These are phyloP conservation scores for Spheniscus humboldti DNA, from an alignment of 2,797 vertebrate species.

Conservation along the genomic window DNA sequence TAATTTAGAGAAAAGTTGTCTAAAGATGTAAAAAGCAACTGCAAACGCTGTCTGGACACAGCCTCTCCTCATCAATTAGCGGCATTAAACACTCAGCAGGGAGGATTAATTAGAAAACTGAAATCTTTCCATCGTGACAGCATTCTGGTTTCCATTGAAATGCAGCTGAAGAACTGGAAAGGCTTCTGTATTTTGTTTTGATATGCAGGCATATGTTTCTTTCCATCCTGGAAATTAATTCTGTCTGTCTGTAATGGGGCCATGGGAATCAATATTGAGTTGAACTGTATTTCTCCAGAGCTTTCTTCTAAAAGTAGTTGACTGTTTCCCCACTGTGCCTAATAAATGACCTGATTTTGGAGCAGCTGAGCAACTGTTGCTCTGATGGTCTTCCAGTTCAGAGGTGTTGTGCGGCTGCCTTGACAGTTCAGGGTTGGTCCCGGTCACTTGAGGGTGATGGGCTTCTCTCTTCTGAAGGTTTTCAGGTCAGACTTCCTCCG, in stretches of 20 bases:
- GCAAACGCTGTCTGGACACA: not conserved
- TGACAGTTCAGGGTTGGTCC: not conserved
- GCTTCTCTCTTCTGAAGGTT: not conserved
- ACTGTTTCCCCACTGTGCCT: conserved; percentile 4
- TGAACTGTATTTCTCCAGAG: conserved; percentile 22
- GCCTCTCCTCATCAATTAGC: conserved; percentile 21
- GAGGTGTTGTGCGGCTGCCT: not conserved
- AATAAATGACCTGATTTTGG: conserved; percentile 12
- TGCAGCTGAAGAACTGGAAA: conserved; percentile 6
- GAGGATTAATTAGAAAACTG: conserved; percentile 41
- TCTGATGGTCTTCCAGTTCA: not conserved
- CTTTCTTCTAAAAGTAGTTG: not conserved
- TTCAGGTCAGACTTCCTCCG: not conserved
- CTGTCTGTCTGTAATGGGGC: not conserved
- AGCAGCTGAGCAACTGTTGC: not conserved
- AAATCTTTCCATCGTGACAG: conserved; percentile 4
- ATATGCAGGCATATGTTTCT: conserved; percentile 40
- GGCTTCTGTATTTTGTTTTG: conserved; percentile 56
- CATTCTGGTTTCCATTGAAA: conserved; percentile 46
- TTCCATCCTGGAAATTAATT: conserved; percentile 48
- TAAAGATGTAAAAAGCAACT: conserved; percentile 13
- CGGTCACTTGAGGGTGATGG: not conserved
- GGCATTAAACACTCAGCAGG: conserved; percentile 27
- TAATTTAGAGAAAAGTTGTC: not conserved
- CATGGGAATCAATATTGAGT: conserved; percentile 41